Evolutionary conservation across 1,140 invertebrate species (phyloP), one percentile per base, ranked within the genome.

Genomic region (Plodia interpunctella): DNA sequence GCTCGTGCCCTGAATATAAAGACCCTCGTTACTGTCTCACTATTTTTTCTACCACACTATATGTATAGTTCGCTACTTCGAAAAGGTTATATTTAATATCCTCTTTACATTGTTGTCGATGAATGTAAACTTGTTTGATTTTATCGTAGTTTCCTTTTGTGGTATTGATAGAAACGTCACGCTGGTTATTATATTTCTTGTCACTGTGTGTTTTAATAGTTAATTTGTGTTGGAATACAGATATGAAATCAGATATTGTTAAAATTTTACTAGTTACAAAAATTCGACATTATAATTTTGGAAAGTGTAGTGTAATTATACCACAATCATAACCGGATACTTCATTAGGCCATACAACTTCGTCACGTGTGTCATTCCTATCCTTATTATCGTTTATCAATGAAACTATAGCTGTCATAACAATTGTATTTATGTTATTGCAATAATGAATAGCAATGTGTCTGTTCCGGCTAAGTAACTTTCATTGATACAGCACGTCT

Each of bases 1-100:
- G 38, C 10, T 44, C 70, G 74, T 75, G 74, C 57, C 55, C 63
- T 66, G 80, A 80, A 86, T 86, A 78, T 68, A 71, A 60, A 49
- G 49, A 13, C 51, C 51, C 38, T 44, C n/a, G 38, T 44, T 44
- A 44, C 38, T 44, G 38, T 44, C 38, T 15, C 38, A 44, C 6
- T 44, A 15, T 44, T 44, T 44, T 44, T 44, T n/a, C 15, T 44
- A 44, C 38, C 38, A 44, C 13, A 44, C 38, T 44, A 44, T 44
- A 15, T n/a, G 15, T n/a, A n/a, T n/a, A n/a, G n/a, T n/a, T 44
- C 15, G 38, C 38, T 2, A n/a, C n/a, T 13, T 44, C 38, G 15
- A 44, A 44, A 44, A 44, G n/a, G 13, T 44, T 15, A 44, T n/a
- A 44, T 44, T 44, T 44, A 44, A 44, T 44, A 44, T 15, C 38